These are phyloP conservation scores for Meriones unguiculatus DNA, from an alignment of 2,113 vertebrate genomes.

Conservation along the genomic window DNA sequence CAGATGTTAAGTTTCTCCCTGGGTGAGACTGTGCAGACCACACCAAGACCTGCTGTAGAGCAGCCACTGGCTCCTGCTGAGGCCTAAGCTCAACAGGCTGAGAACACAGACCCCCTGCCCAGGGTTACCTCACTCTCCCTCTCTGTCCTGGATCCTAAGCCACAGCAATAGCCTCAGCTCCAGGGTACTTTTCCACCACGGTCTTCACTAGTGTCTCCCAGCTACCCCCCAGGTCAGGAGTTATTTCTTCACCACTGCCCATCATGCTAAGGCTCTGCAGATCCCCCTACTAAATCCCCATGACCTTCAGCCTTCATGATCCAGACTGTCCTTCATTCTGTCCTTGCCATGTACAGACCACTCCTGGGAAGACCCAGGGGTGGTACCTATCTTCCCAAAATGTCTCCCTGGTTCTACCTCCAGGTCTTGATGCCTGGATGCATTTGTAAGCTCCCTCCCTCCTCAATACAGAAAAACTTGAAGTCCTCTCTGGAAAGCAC, in stretches of 20 bases:
- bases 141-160: neutral
- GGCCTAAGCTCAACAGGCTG: neutral
- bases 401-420: neutral
- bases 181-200: rapidly evolving
- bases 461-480: neutral
- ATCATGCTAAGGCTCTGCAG: neutral
- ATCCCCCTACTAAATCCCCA: neutral
- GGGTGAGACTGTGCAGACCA: neutral
- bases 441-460: neutral
- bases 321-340: neutral
- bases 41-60: neutral
- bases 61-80: rapidly evolving
- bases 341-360: neutral
- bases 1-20: neutral
- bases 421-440: neutral
- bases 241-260: too few species aligned
- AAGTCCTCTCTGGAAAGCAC: neutral
- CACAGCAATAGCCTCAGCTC: neutral
- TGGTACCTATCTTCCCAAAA: neutral
- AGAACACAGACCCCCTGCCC: neutral
- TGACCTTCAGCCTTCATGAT: neutral
- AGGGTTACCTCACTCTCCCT: neutral
- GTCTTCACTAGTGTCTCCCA: neutral
- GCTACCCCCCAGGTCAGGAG: neutral
- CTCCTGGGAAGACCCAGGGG: neutral